phyloP scores from a whole-genome alignment of 2,797 vertebrate species.

The Schizopygopsis malacanthus region DNA sequence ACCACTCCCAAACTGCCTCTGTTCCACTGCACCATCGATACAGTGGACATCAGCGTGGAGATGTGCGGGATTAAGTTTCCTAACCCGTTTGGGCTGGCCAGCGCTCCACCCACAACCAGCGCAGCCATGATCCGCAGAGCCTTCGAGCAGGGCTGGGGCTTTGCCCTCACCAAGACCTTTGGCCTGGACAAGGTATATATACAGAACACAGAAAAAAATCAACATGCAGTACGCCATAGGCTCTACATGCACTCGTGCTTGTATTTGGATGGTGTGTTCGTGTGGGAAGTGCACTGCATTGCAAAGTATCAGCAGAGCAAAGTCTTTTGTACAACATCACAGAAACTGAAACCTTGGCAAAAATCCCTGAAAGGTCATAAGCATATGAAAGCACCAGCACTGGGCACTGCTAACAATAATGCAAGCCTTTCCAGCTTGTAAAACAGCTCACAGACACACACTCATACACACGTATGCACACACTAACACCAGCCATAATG shows the following conservation, averaged over 20 bases:
- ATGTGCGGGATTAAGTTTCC: slow-evolving; percentile 87
- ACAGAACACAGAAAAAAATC: slow-evolving; percentile 9
- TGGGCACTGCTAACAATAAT: slow-evolving; percentile 38
- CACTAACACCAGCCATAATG: slow-evolving; percentile 71
- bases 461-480: slow-evolving; percentile 70
- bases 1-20: slow-evolving; percentile 82
- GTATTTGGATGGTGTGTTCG: slow-evolving; percentile 21
- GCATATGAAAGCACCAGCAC: slow-evolving; percentile 35
- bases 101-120: slow-evolving; percentile 90
- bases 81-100: slow-evolving; percentile 94
- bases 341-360: slow-evolving; percentile 41
- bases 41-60: slow-evolving; percentile 89
- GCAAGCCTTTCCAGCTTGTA: slow-evolving; percentile 45
- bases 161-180: slow-evolving; percentile 94
- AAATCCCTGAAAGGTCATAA: slow-evolving; percentile 48
- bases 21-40: slow-evolving; percentile 87
- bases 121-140: slow-evolving; percentile 91
- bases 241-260: background rate
- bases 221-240: slow-evolving; percentile 17
- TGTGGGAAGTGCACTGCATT: slow-evolving; percentile 34
- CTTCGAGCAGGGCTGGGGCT: slow-evolving; percentile 93
- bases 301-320: slow-evolving; percentile 12
- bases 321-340: slow-evolving; percentile 21
- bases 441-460: slow-evolving; percentile 39
- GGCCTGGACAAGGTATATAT: slow-evolving; percentile 88